A percentile compares a stretch with the other conserved stretches of the same genome.
These are phyloP conservation scores for Linepithema humile DNA, from an alignment of 1,140 invertebrate species.

Conservation along the genomic window DNA sequence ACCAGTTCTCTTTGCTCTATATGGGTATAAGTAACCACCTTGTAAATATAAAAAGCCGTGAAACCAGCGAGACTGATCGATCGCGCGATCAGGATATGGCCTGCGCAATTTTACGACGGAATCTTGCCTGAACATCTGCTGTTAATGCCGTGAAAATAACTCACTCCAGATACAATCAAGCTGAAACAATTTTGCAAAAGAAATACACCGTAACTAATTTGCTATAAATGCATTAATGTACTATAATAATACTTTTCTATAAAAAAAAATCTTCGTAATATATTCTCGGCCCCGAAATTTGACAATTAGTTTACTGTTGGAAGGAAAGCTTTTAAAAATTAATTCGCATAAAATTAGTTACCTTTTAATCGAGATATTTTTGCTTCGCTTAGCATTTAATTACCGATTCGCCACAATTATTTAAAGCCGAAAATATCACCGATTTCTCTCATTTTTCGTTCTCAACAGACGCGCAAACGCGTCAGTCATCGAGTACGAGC, in stretches of 20 bases:
- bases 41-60: conserved; percentile 39
- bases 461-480: neutral
- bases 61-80: conserved; percentile 46
- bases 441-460: neutral
- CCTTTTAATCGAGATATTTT: conserved; percentile 3
- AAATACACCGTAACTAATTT: no score
- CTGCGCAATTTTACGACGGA: conserved; percentile 46
- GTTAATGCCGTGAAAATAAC: neutral
- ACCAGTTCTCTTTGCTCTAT: neutral
- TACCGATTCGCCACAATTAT: neutral
- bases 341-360: neutral
- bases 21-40: conserved; percentile 38
- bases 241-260: neutral
- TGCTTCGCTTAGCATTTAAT: neutral
- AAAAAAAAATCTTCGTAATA: neutral
- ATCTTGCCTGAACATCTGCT: conserved; percentile 57
- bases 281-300: neutral
- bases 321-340: conserved; percentile 8
- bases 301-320: no score
- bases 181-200: neutral
- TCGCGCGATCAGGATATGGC: conserved; percentile 47
- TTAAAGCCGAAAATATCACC: neutral
- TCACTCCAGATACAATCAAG: neutral
- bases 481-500: neutral
- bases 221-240: conserved; percentile 10